A percentile compares a stretch with the other conserved stretches of the same genome.
phyloP scores from a whole-genome alignment of 2,113 vertebrate species.

The Calidris pugnax region DNA sequence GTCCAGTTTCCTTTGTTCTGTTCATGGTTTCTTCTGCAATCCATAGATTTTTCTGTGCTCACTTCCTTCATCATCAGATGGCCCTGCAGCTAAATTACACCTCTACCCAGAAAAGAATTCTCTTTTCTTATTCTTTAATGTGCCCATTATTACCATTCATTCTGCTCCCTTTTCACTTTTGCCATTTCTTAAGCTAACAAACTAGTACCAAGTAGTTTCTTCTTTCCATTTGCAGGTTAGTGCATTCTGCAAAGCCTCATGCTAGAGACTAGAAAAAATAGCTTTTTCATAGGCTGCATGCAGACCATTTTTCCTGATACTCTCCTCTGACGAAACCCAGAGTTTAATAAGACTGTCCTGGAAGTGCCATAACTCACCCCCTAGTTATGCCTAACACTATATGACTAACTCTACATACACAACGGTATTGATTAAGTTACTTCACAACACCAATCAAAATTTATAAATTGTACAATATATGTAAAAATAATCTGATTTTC shows the following conservation, averaged over 20 bases:
- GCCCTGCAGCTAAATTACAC: not conserved
- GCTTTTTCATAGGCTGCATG: not conserved
- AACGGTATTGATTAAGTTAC: not conserved
- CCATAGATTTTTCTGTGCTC: not conserved
- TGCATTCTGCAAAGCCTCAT: not conserved
- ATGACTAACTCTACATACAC: not conserved
- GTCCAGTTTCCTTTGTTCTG: not conserved
- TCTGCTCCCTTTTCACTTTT: not conserved
- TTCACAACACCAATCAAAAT: not conserved
- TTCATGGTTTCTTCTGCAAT: not conserved
- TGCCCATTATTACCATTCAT: not conserved
- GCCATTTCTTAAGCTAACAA: not conserved
- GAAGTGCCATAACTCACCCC: not conserved
- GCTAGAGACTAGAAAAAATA: not conserved
- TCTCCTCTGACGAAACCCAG: not conserved
- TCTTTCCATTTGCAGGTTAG: not conserved
- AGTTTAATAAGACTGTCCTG: not conserved
- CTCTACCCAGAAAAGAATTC: not conserved
- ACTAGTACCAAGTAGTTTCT: not conserved
- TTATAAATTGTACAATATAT: not conserved
- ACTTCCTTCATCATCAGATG: not conserved
- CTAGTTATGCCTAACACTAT: not conserved
- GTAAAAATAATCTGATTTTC: not conserved
- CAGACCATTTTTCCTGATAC: not conserved
- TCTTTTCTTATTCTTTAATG: not conserved